These are phyloP conservation scores for Caenorhabditis briggsae DNA, from an alignment of 1,140 invertebrate species.

Conservation along the genomic window DNA sequence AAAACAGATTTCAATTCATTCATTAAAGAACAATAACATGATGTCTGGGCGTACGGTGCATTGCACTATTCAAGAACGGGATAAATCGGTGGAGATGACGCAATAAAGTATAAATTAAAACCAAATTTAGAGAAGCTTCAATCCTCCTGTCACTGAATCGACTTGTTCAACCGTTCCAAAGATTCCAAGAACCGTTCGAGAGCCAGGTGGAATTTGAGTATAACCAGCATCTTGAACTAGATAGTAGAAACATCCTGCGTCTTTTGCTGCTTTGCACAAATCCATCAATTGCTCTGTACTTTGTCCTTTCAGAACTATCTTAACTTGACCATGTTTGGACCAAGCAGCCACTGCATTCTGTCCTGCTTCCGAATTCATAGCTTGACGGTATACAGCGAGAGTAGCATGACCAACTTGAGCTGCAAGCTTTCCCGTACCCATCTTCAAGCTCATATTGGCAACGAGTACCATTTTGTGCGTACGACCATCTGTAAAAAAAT, in stretches of 20 bases:
- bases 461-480: conserved; percentile 83
- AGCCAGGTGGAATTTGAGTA: conserved; percentile 81
- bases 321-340: conserved; percentile 75
- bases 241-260: conserved; percentile 79
- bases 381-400: conserved; percentile 80
- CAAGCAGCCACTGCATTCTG: conserved; percentile 47
- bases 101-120: neutral
- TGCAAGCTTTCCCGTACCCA: conserved; percentile 83
- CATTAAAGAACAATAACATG: conserved; percentile 19
- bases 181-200: conserved; percentile 80
- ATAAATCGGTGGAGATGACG: neutral
- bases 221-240: conserved; percentile 82
- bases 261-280: conserved; percentile 80
- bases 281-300: conserved; percentile 80
- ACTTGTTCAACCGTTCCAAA: conserved; percentile 80
- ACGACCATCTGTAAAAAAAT: conserved; percentile 5
- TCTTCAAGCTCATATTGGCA: conserved; percentile 81
- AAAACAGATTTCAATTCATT: conserved; percentile 27
- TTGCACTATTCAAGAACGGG: conserved; percentile 1
- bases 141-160: conserved; percentile 79
- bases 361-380: conserved; percentile 51
- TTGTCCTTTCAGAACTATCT: conserved; percentile 82
- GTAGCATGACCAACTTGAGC: conserved; percentile 83
- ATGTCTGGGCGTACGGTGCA: neutral
- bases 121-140: conserved; percentile 78